These are phyloP conservation scores for Epicampocera succincta DNA, from an alignment of 2,888 invertebrate species.

Conservation along the genomic window DNA sequence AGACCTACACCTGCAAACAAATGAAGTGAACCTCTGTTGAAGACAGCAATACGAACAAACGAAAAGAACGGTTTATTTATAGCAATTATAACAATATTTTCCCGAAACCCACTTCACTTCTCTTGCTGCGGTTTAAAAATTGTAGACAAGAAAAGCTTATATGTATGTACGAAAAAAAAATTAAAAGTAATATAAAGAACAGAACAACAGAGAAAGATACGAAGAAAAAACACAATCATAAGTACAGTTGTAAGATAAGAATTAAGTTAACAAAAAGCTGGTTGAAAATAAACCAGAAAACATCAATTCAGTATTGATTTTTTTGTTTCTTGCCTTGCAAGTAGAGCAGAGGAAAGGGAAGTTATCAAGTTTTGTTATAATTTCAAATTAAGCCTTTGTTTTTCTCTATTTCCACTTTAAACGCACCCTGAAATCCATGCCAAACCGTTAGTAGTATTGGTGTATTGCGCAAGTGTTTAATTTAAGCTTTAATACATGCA, in stretches of 20 bases:
- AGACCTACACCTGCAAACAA: constrained; percentile 22
- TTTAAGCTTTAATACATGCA: constrained; percentile 61
- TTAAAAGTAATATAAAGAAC: too few species aligned
- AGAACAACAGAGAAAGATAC: neutral
- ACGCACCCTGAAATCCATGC: constrained; percentile 56
- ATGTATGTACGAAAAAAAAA: neutral
- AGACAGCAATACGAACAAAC: neutral
- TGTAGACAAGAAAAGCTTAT: constrained; percentile 59
- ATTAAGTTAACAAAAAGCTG: constrained; percentile 40
- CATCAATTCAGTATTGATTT: constrained; percentile 48
- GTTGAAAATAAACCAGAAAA: constrained; percentile 24
- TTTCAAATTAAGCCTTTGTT: constrained; percentile 59
- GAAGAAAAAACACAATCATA: constrained; percentile 14
- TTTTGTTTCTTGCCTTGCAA: neutral
- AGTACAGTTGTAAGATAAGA: constrained; percentile 60
- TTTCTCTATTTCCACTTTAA: constrained; percentile 41
- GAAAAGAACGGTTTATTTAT: constrained; percentile 15
- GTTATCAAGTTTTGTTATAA: constrained; percentile 22
- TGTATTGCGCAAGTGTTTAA: constrained; percentile 63
- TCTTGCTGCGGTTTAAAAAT: neutral
- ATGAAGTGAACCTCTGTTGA: constrained; percentile 30
- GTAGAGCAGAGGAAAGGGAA: constrained; percentile 36
- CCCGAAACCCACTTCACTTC: neutral
- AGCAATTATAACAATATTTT: constrained; percentile 9
- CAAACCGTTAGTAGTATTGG: constrained; percentile 20